Evolutionary conservation across 1,140 invertebrate genomes (phyloP), one percentile per base, ranked within the genome.

Genomic region (Orchestia grillus): DNA sequence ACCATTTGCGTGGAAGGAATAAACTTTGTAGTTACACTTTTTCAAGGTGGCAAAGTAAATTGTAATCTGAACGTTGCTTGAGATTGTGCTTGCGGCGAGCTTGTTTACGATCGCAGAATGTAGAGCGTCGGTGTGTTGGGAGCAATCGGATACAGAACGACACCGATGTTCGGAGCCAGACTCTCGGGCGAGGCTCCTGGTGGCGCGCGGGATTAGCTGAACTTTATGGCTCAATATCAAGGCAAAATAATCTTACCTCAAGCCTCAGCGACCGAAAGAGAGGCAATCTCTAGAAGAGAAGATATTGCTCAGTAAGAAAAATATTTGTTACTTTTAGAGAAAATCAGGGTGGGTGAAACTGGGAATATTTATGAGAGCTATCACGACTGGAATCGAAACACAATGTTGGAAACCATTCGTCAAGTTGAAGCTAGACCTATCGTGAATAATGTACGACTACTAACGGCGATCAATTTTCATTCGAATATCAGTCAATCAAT

Each of bases 141-240:
- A 15, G 44, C 41, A 91, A 43, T 91, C 88, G 28, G 88, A 91
- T 1, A 91, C 88, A 43, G 88, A 91, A 44, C 41, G 28, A 42
- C 41, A 19, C 3, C 41, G 8, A 11, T 91, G 41, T 91, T 91
- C 28, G 88, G 88, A 42, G 41, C 88, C 19, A 91, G 88, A 91
- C 15, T 91, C 88, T 42, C 19, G 1, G 88, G 41, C 44, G 23
- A 4, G 88, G 44, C 88, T 42, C 88, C 88, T 42, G 88, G 88
- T 16, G 88, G 19, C 44, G 28, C 41, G 88, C 42, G 41, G 88
- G 88, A 91, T 91, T 91, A 43, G 44, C 4, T 42, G 88, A 91
- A 91, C 88, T 91, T 91, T 91, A 91, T 91, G 88, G 88, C 15
- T 15, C 88, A 91, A 91, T 91, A 91, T 91, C 62, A 77, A 77